Evolutionary conservation across 2,797 vertebrate genomes (phyloP).

Genomic region (Pogoniulus pusillus): DNA sequence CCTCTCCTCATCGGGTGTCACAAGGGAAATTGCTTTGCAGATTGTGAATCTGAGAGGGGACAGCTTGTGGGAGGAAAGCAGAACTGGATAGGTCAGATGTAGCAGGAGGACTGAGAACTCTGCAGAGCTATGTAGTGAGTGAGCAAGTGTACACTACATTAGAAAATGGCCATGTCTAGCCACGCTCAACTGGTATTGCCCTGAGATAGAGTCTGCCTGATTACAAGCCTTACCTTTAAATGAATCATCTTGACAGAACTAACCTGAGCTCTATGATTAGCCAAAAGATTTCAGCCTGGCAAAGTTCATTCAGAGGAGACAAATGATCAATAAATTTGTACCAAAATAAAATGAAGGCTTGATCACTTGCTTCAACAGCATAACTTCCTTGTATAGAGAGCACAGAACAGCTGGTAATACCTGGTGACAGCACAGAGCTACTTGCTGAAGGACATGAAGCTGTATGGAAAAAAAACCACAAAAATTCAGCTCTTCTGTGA

Average conservation of each 20-base stretch:
- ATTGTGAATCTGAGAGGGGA: neutral
- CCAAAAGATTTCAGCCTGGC: neutral
- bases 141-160: neutral
- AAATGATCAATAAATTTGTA: neutral
- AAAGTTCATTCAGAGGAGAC: neutral
- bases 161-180: neutral
- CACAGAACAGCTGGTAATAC: neutral
- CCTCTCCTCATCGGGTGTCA: no score
- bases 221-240: neutral
- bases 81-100: rapidly evolving
- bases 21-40: neutral
- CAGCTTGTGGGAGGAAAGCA: neutral
- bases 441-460: neutral
- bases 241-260: neutral
- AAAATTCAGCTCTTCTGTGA: neutral
- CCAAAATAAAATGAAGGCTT: neutral
- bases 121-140: neutral
- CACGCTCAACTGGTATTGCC: neutral
- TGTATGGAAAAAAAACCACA: neutral
- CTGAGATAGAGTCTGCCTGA: neutral
- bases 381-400: neutral
- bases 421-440: neutral
- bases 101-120: neutral
- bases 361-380: neutral
- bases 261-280: neutral